phyloP scores from a whole-genome alignment of 2,888 invertebrate genomes.

The Andricus quercusramuli region DNA sequence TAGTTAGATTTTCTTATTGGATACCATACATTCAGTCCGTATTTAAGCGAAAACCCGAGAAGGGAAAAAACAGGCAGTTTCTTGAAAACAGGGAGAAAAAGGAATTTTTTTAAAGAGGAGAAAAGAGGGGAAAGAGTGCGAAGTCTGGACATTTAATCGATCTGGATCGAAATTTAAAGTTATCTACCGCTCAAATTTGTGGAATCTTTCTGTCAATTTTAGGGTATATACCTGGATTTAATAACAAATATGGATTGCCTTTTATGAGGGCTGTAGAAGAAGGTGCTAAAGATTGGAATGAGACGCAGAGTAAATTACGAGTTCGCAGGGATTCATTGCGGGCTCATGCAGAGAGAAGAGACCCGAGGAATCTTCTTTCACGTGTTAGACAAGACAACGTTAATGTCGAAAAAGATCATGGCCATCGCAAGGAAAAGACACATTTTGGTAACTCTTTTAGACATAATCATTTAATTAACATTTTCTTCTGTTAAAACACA shows the following conservation, averaged over 20 bases:
- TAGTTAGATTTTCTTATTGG: too few species aligned
- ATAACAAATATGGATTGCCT: constrained; percentile 81
- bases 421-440: constrained; percentile 60
- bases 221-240: constrained; percentile 86
- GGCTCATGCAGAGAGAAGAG: constrained; percentile 65
- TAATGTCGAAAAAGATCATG: constrained; percentile 68
- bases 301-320: constrained; percentile 74
- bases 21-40: too few species aligned
- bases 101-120: too few species aligned
- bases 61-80: too few species aligned
- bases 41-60: too few species aligned
- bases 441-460: constrained; percentile 66
- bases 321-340: constrained; percentile 67
- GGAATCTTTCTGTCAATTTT: constrained; percentile 36
- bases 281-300: constrained; percentile 81
- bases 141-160: too few species aligned
- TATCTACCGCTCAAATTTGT: neutral
- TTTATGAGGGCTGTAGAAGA: constrained; percentile 79
- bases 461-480: neutral
- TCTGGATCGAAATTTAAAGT: neutral
- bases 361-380: constrained; percentile 69
- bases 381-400: constrained; percentile 68
- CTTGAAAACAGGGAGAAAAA: too few species aligned
- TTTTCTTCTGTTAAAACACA: too few species aligned
- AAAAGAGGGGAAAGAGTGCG: too few species aligned